Percentiles rank a stretch among this genome's conserved stretches.
Conservation (phyloP, 1,140 invertebrate genomes). For the Melanaphis sacchari region DNA sequence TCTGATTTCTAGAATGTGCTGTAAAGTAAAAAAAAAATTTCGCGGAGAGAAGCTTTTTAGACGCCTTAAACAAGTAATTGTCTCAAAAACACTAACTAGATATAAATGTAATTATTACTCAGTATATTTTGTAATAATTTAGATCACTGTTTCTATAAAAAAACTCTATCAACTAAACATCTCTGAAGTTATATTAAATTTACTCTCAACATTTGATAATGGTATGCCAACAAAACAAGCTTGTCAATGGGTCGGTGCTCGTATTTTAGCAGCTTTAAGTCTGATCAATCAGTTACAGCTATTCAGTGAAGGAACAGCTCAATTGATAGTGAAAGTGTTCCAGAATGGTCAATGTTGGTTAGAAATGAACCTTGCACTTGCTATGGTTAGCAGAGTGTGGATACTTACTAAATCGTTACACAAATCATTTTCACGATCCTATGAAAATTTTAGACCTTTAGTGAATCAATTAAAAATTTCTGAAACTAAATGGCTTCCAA, state of each 20-base stretch:
- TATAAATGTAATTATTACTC: neutral
- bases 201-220: slow-evolving; percentile 22
- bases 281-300: slow-evolving; percentile 2
- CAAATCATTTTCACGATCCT: neutral
- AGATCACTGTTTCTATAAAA: slow-evolving; percentile 22
- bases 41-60: slow-evolving; percentile 48
- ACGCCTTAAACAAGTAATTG: slow-evolving; percentile 46
- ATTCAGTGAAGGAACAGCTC: slow-evolving; percentile 31
- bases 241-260: neutral
- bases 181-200: neutral
- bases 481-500: neutral
- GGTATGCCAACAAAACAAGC: slow-evolving; percentile 33
- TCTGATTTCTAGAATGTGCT: slow-evolving; percentile 34
- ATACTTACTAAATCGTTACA: slow-evolving; percentile 28
- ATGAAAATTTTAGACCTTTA: neutral
- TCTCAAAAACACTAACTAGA: neutral
- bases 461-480: neutral
- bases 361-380: slow-evolving; percentile 50
- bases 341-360: slow-evolving; percentile 45
- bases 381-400: slow-evolving; percentile 50
- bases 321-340: slow-evolving; percentile 29
- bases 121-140: neutral
- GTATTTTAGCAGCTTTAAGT: neutral
- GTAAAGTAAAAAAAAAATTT: slow-evolving; percentile 51
- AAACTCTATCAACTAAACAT: slow-evolving; percentile 36